These are phyloP conservation scores for Cyprinella venusta DNA, from an alignment of 2,797 vertebrate genomes.

Conservation along the genomic window DNA sequence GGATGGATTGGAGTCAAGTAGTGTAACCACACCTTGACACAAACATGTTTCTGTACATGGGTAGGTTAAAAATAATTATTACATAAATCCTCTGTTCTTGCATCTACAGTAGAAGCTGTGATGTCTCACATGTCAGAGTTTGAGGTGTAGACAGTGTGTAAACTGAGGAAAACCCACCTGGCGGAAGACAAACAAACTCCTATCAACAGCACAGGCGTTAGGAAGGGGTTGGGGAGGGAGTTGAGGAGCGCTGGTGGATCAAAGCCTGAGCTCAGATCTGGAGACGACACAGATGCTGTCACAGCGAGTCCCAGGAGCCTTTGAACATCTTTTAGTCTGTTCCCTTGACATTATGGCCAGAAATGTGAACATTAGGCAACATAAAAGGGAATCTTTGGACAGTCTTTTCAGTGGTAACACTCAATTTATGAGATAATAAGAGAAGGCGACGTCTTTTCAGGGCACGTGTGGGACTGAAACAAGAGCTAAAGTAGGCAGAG, in stretches of 20 bases:
- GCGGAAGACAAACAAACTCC: constrained; percentile 58
- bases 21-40: background rate
- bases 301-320: constrained; percentile 23
- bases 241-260: constrained; percentile 43
- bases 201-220: constrained; percentile 42
- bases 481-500: background rate
- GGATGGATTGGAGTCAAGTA: background rate
- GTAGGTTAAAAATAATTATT: background rate
- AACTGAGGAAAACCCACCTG: constrained; percentile 56
- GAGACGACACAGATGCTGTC: constrained; percentile 25
- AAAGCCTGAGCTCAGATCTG: constrained; percentile 47
- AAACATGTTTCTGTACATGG: background rate
- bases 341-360: background rate
- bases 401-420: background rate
- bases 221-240: constrained; percentile 9
- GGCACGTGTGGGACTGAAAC: background rate
- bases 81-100: constrained; percentile 1
- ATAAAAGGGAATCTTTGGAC: background rate
- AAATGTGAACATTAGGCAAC: constrained; percentile 6
- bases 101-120: constrained; percentile 8
- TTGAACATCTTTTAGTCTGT: constrained; percentile 45
- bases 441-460: background rate
- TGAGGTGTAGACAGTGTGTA: constrained; percentile 39
- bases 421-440: background rate
- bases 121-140: background rate